Evolutionary conservation across 2,113 vertebrate genomes (phyloP).

Genomic region (Tragulus kanchil): DNA sequence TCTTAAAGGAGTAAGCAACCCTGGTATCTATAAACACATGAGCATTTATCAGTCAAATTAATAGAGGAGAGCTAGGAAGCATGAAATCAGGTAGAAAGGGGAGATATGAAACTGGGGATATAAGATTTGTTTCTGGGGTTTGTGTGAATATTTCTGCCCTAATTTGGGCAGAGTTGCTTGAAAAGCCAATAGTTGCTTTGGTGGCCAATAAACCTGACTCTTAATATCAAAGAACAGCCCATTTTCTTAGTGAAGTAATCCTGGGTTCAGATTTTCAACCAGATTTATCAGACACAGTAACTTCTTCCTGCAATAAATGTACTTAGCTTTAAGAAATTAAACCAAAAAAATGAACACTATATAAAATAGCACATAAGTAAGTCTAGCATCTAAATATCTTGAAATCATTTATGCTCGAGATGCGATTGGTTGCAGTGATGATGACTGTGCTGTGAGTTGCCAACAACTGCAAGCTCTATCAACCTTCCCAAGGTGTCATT

Average conservation of each 20-base stretch:
- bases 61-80: not conserved
- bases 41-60: not conserved
- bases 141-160: not conserved
- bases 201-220: not conserved
- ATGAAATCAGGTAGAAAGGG: not conserved
- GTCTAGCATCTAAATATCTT: not conserved
- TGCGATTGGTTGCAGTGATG: not conserved
- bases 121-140: not conserved
- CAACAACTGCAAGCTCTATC: no score
- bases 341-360: not conserved
- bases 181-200: not conserved
- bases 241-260: no score
- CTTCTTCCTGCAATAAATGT: not conserved
- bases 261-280: not conserved
- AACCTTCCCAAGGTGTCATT: no score
- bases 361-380: not conserved
- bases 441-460: no score
- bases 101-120: not conserved
- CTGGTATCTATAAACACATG: not conserved
- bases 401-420: not conserved
- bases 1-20: not conserved
- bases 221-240: not conserved
- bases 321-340: not conserved
- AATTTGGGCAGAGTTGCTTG: not conserved
- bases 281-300: not conserved